Percentiles rank a stretch among this genome's conserved stretches.
Conservation (phyloP, 2,888 invertebrate genomes). For the Anthophora plumipes region DNA sequence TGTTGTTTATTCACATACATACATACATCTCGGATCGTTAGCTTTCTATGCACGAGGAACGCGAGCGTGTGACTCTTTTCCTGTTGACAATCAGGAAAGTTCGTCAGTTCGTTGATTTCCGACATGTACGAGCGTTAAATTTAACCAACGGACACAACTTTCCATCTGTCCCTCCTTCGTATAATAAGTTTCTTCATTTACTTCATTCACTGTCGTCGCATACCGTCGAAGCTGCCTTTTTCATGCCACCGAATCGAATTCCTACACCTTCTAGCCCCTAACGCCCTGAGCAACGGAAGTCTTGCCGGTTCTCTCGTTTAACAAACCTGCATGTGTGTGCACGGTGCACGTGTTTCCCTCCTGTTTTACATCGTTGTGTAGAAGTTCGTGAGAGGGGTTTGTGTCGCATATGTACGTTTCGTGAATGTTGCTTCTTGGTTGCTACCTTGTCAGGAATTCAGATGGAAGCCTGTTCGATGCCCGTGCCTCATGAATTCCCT, state of each 20-base stretch:
- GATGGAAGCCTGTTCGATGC: constrained; percentile 47
- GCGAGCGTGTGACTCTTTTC: constrained; percentile 23
- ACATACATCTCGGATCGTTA: too few species aligned
- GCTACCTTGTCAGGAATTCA: constrained; percentile 74
- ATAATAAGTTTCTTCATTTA: constrained; percentile 35
- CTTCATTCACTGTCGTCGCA: constrained; percentile 44
- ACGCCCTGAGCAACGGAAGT: constrained; percentile 70
- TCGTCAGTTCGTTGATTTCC: neutral
- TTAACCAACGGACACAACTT: constrained; percentile 20
- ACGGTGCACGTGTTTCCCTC: constrained; percentile 47
- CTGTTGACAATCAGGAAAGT: constrained; percentile 34
- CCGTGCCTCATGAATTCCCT: neutral
- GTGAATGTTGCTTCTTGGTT: constrained; percentile 51
- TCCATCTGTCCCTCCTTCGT: constrained; percentile 1
- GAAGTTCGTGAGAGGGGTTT: constrained; percentile 1
- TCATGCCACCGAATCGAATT: constrained; percentile 73
- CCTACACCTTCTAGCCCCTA: constrained; percentile 57
- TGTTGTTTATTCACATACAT: constrained; percentile 27
- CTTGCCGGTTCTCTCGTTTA: constrained; percentile 60
- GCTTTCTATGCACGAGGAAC: constrained; percentile 32
- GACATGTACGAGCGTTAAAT: constrained; percentile 15
- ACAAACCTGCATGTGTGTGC: constrained; percentile 26
- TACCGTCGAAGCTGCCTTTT: constrained; percentile 55
- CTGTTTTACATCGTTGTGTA: neutral
- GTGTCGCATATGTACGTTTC: constrained; percentile 29